Evolutionary conservation across 2,888 invertebrate species (phyloP).

Genomic region (Allophyes oxyacanthae): DNA sequence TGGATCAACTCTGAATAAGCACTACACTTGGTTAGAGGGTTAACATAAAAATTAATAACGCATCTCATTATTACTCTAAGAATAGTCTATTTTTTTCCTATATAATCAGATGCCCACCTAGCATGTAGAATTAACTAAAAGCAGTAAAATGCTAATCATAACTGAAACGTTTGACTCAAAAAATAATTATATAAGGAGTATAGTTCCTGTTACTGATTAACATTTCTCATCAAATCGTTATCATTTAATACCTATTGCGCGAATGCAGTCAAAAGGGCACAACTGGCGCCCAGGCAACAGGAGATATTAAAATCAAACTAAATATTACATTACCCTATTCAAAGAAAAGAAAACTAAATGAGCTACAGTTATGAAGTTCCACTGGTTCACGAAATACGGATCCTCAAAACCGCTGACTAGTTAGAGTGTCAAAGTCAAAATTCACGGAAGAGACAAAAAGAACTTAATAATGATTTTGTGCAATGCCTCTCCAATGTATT

Average conservation of each 20-base stretch:
- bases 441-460: constrained; percentile 47
- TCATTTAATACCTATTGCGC: constrained; percentile 71
- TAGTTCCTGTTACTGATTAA: constrained; percentile 67
- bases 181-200: constrained; percentile 38
- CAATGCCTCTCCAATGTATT: constrained; percentile 45
- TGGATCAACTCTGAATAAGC: constrained; percentile 11
- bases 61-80: constrained; percentile 12
- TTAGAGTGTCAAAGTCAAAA: constrained; percentile 66
- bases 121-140: constrained; percentile 71
- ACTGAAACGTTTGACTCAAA: constrained; percentile 57
- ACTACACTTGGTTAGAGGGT: constrained; percentile 19
- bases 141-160: constrained; percentile 72
- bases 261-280: constrained; percentile 41
- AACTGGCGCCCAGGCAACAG: constrained; percentile 42
- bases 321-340: constrained; percentile 64
- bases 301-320: constrained; percentile 69
- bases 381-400: constrained; percentile 69
- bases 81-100: constrained; percentile 43
- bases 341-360: constrained; percentile 71
- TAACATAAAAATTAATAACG: constrained; percentile 27
- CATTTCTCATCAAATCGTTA: constrained; percentile 58
- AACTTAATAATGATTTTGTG: constrained; percentile 53
- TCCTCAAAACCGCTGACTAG: constrained; percentile 83
- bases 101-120: constrained; percentile 64
- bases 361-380: constrained; percentile 75